Base-by-base conservation (phyloP, 2,888 invertebrate genomes). In the Acanthosepion esculentum region DNA sequence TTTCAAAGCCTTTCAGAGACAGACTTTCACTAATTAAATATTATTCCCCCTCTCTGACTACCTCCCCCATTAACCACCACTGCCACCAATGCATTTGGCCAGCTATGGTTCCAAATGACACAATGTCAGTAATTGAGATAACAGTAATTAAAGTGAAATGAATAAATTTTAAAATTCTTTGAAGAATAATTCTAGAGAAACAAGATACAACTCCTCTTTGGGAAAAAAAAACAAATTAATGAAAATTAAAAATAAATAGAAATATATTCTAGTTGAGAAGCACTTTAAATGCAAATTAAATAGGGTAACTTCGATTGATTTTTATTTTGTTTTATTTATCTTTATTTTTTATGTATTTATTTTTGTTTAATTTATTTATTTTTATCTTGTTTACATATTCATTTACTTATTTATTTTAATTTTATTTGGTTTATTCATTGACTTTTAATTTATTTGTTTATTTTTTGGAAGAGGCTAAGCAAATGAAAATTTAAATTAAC, bases 111-210 rank as follows among this genome's bases (percentile, higher is more conserved):
- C 78, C 33, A 78, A 78, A 78, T 78, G 78, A 33, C n/a, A 78
- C 78, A 78, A 78, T 78, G 78, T 78, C 78, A n/a, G 78, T 78
- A 78, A 78, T 78, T 78, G n/a, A 78, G 78, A 78, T 78, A 78
- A 78, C n/a, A 78, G n/a, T 78, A 78, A 78, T 78, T 78, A 78
- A 78, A 78, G 15, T 78, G 78, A 78, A 78, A 78, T 78, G 78
- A 78, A 78, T 78, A n/a, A n/a, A n/a, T 33, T 78, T 78, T 78
- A 4, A 78, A 78, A n/a, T 78, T n/a, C 10, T 78, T 78, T 78
- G n/a, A 78, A 78, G n/a, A 78, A 78, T 78, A 15, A 33, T 78
- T n/a, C n/a, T 10, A 12, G 78, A 33, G 78, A 78, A 78, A 78
- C 12, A 15, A 78, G n/a, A 78, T n/a, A 10, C n/a, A n/a, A n/a